These are phyloP conservation scores for Diloba caeruleocephala DNA, from an alignment of 2,888 invertebrate species.

Conservation along the genomic window DNA sequence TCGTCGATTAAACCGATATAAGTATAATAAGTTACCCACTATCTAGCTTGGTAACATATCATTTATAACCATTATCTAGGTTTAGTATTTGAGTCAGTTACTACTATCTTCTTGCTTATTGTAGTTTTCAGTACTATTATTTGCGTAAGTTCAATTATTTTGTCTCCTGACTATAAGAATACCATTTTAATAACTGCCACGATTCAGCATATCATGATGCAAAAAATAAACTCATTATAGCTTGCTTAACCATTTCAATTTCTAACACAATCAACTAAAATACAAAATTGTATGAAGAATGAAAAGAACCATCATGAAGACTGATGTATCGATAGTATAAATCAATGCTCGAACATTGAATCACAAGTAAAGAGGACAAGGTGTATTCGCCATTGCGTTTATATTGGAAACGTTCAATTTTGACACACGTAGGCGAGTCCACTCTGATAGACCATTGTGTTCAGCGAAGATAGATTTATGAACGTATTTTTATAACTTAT, in stretches of 20 bases:
- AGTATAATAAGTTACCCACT: constrained; percentile 1
- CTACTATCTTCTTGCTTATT: too few relatives aligned
- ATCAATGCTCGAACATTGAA: constrained; percentile 65
- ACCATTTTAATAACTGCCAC: too few relatives aligned
- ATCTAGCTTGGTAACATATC: not conserved
- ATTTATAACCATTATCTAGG: constrained; percentile 1
- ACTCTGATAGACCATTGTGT: constrained; percentile 72
- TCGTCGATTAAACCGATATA: constrained; percentile 13
- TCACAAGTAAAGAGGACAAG: constrained; percentile 69
- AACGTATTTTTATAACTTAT: constrained; percentile 38
- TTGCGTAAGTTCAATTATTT: too few relatives aligned
- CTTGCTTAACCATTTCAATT: too few relatives aligned
- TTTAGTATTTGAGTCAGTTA: not conserved
- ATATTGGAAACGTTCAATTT: constrained; percentile 64
- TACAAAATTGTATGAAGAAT: constrained; percentile 13
- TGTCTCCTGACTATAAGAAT: too few relatives aligned
- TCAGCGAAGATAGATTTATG: constrained; percentile 48
- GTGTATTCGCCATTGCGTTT: constrained; percentile 49
- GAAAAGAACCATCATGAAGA: constrained; percentile 1
- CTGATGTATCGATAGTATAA: constrained; percentile 65
- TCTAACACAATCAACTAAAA: constrained; percentile 1
- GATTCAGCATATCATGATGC: too few relatives aligned
- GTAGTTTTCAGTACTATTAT: too few relatives aligned
- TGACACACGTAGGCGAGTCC: constrained; percentile 59
- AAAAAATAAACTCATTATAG: too few relatives aligned